These are phyloP conservation scores for Chouioia cunea DNA, from an alignment of 2,888 invertebrate species.

Conservation along the genomic window DNA sequence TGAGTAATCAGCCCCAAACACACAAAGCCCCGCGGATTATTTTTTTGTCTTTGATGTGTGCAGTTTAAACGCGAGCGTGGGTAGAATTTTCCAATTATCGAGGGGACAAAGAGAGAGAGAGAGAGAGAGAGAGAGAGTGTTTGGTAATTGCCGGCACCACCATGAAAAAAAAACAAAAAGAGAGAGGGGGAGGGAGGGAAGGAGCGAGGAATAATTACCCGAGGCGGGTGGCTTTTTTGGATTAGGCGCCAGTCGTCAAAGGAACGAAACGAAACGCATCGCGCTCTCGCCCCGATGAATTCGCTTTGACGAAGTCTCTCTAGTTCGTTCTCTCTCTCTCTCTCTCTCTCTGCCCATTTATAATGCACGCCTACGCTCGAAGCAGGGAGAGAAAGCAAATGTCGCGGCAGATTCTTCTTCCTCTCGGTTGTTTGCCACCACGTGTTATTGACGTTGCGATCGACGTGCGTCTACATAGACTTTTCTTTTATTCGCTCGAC, in stretches of 20 bases:
- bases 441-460: too few relatives aligned
- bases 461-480: too few relatives aligned
- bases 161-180: constrained; percentile 33
- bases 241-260: constrained; percentile 39
- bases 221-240: constrained; percentile 37
- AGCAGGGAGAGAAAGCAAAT: constrained; percentile 30
- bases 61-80: constrained; percentile 28
- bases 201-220: constrained; percentile 39
- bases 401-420: constrained; percentile 4
- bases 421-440: too few relatives aligned
- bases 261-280: constrained; percentile 23
- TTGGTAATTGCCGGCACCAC: constrained; percentile 28
- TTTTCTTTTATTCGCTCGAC: constrained; percentile 11
- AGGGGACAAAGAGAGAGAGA: constrained; percentile 38
- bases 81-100: constrained; percentile 47
- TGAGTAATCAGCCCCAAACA: too few relatives aligned
- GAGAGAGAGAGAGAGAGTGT: constrained; percentile 25
- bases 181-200: neutral
- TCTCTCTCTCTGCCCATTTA: constrained; percentile 29
- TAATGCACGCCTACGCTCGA: constrained; percentile 41
- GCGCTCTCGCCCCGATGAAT: constrained; percentile 34
- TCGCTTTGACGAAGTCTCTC: constrained; percentile 37
- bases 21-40: constrained; percentile 11
- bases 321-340: neutral
- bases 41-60: constrained; percentile 31